These are phyloP conservation scores for Caenorhabditis sp. DNA, from an alignment of 2,888 invertebrate species.

Conservation along the genomic window DNA sequence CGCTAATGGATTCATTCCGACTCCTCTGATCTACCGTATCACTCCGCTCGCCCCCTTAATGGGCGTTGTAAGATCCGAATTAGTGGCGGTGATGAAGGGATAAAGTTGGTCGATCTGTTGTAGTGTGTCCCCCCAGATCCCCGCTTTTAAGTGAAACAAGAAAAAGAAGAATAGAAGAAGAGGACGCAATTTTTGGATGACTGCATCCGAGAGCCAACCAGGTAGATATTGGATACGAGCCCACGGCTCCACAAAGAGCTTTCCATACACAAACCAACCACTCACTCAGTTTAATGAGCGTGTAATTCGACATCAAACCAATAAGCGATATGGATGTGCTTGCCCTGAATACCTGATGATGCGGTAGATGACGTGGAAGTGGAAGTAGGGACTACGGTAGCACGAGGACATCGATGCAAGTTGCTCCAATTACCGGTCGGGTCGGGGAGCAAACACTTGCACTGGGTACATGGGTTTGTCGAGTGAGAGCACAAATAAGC, in stretches of 20 bases:
- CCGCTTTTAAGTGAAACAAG: too few relatives aligned
- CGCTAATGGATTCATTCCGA: slow-evolving; percentile 42
- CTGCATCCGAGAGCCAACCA: slow-evolving; percentile 33
- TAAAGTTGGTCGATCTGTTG: slow-evolving; percentile 7
- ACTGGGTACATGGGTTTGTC: too few relatives aligned
- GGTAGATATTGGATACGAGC: slow-evolving; percentile 53
- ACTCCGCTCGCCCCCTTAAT: slow-evolving; percentile 23
- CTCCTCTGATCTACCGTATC: slow-evolving; percentile 46
- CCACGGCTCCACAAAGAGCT: slow-evolving; percentile 40
- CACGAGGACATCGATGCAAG: slow-evolving; percentile 19
- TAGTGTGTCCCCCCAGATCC: not conserved
- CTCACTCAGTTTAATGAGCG: slow-evolving; percentile 64
- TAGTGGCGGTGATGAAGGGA: slow-evolving; percentile 35
- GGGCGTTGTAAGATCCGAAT: slow-evolving; percentile 38
- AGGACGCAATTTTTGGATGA: slow-evolving; percentile 40
- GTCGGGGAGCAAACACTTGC: not conserved
- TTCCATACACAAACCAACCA: slow-evolving; percentile 42
- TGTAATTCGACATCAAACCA: slow-evolving; percentile 59
- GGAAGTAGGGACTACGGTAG: slow-evolving; percentile 31
- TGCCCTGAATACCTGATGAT: slow-evolving; percentile 41
- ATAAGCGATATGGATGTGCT: slow-evolving; percentile 52
- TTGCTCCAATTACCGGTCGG: slow-evolving; percentile 35
- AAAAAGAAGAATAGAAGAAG: slow-evolving; percentile 11
- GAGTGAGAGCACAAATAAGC: slow-evolving; percentile 22
- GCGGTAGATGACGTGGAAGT: slow-evolving; percentile 10